Percentiles rank a stretch among this genome's conserved stretches.
These are phyloP conservation scores for Riparia riparia DNA, from an alignment of 2,113 vertebrate species.

Conservation along the genomic window DNA sequence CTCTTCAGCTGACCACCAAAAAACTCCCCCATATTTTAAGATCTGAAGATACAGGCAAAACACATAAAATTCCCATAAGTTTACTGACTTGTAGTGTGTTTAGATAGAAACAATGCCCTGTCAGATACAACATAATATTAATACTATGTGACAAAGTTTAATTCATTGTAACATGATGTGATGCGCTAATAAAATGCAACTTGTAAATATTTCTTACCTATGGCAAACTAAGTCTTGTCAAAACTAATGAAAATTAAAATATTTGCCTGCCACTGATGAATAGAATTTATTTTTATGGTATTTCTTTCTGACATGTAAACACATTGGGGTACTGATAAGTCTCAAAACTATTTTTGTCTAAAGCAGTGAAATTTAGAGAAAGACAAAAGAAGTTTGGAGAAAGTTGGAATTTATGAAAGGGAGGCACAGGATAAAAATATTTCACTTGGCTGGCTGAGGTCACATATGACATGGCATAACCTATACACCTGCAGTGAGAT, in stretches of 20 bases:
- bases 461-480: not conserved
- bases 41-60: not conserved
- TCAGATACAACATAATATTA: constrained; percentile 1
- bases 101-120: not conserved
- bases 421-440: not conserved
- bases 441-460: not conserved
- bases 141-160: constrained; percentile 18
- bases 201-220: constrained; percentile 38
- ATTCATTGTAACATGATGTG: not conserved
- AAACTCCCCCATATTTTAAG: not conserved
- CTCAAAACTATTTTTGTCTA: not conserved
- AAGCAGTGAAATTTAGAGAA: not conserved
- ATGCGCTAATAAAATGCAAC: constrained; percentile 27
- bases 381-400: not conserved
- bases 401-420: not conserved
- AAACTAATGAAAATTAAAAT: constrained; percentile 48
- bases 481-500: not conserved
- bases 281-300: constrained; percentile 5
- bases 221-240: constrained; percentile 59
- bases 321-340: not conserved
- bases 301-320: not conserved
- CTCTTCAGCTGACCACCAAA: not conserved
- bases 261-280: constrained; percentile 14
- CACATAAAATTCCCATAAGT: not conserved
- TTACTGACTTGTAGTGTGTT: not conserved